Base-by-base conservation (phyloP, 2,888 invertebrate genomes). In the Agrotis puta region DNA sequence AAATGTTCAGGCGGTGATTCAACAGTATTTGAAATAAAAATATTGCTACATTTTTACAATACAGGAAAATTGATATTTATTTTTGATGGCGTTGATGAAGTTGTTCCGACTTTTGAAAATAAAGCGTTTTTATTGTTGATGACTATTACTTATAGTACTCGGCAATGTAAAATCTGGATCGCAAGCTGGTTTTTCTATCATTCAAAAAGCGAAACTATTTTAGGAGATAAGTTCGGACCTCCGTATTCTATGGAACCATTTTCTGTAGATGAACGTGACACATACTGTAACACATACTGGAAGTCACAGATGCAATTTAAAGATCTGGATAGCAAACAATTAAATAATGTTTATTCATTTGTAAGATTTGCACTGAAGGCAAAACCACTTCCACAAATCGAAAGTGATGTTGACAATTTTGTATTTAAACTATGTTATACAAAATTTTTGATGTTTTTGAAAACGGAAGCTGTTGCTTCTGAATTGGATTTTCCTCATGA, bases 101-200 rank as follows among this genome's bases (percentile, higher is more conserved):
- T 64, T 2, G 33, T 47, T 20, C 64, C 64, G 7, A 20, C 47
- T 3, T 57, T 61, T 51, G 51, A 20, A 16, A n/a, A 20, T 11
- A 50, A 50, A 59, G 50, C n/a, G 0, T 6, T 66, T 16, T 59
- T 14, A 6, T 56, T 82, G 13, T 11, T 82, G 5, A 61, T 48
- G 0, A 18, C 76, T 5, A 74, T 39, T 11, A 39, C 39, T 1
- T 24, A 13, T 56, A 20, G 14, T 61, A 27, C 33, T 22, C 27
- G 11, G 2, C 57, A 53, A 24, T 67, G 70, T 14, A 83, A 74
- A 57, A 51, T 51, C 16, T 80, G 83, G 85, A 73, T 86, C 7
- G 81, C 85, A 9, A 77, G n/a, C 51, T 70, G 18, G 11, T 39
- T 39, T 39, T 20, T 3, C 9, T 2, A 39, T 39, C 9, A 39